Conservation (phyloP, 2,113 vertebrate genomes). For the Cisticola juncidis region DNA sequence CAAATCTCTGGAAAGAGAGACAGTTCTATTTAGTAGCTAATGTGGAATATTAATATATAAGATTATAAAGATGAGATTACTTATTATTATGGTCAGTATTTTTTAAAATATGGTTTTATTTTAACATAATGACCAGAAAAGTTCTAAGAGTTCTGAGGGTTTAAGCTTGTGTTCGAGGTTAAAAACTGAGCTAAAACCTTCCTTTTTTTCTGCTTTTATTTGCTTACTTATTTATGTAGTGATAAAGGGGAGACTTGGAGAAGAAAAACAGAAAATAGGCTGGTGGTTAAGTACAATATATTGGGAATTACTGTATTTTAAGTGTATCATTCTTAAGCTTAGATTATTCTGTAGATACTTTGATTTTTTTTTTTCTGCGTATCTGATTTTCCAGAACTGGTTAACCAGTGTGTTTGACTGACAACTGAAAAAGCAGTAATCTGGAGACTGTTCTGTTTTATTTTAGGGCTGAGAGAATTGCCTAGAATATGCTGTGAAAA, state of each 20-base stretch:
- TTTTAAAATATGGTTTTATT: constrained; percentile 38
- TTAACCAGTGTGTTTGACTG: not conserved
- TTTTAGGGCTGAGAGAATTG: constrained; percentile 47
- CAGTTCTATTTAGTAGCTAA: not conserved
- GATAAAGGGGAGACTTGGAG: not conserved
- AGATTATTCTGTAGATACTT: not conserved
- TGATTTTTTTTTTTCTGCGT: not conserved
- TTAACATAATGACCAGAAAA: constrained; percentile 1
- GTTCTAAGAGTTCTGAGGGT: not conserved
- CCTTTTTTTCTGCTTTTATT: not conserved
- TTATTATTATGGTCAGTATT: constrained; percentile 4
- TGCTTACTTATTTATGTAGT: not conserved
- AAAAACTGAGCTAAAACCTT: not conserved
- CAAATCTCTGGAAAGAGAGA: not conserved
- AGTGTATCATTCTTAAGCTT: not conserved
- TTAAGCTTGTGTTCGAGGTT: not conserved
- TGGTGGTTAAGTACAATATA: not conserved
- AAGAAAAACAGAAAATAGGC: not conserved
- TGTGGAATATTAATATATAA: not conserved
- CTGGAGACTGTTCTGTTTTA: constrained; percentile 13
- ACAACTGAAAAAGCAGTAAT: constrained; percentile 14
- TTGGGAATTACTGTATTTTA: not conserved
- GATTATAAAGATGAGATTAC: not conserved
- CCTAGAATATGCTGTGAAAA: constrained; percentile 39
- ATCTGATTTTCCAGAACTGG: not conserved